A percentile compares a stretch with the other conserved stretches of the same genome.
These are phyloP conservation scores for Hartigia nigra DNA, from an alignment of 2,888 invertebrate genomes.

Conservation along the genomic window DNA sequence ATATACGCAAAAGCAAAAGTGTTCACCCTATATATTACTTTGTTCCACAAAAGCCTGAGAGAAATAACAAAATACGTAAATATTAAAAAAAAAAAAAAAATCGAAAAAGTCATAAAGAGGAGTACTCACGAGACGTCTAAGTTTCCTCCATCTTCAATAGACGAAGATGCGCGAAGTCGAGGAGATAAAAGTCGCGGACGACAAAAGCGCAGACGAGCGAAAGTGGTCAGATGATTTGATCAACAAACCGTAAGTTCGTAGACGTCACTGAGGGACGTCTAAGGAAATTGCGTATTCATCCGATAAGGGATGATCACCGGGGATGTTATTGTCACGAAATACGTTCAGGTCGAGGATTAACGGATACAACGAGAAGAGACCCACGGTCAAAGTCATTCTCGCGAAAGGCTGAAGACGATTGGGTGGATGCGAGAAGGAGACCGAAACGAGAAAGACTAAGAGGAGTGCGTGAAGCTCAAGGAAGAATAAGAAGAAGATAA, in stretches of 20 bases:
- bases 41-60: background rate
- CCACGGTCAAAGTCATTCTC: background rate
- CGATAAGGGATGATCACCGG: background rate
- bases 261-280: too few relatives aligned
- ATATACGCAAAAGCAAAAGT: background rate
- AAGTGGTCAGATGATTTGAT: background rate
- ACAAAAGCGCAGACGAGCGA: background rate
- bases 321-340: background rate
- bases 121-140: background rate
- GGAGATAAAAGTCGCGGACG: too few relatives aligned
- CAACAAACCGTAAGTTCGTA: slow-evolving; percentile 3
- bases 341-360: background rate
- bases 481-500: background rate
- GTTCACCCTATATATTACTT: background rate
- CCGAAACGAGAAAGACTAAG: background rate
- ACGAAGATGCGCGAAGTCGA: background rate
- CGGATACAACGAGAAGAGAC: background rate
- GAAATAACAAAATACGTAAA: background rate
- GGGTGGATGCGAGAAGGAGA: background rate
- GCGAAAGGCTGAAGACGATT: background rate
- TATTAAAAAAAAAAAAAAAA: background rate
- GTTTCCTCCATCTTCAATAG: background rate
- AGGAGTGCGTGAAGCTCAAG: background rate
- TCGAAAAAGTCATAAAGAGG: background rate
- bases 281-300: background rate